Evolutionary conservation across 1,140 invertebrate genomes (phyloP).

Genomic region (Drosophila dunni): DNA sequence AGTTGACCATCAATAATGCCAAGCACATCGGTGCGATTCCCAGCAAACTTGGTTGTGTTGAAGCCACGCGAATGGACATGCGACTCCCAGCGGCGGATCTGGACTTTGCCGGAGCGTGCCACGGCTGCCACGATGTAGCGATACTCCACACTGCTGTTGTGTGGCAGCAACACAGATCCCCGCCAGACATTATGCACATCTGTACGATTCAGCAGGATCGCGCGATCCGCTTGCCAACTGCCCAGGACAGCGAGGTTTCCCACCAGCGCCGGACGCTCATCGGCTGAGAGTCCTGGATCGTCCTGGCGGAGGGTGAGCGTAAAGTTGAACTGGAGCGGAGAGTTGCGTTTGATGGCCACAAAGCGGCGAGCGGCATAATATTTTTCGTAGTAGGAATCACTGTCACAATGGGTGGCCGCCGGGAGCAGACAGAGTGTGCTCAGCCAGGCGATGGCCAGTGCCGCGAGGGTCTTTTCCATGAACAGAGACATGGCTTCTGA

Average conservation of each 20-base stretch:
- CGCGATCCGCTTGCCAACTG: conserved; percentile 57
- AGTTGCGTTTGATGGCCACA: conserved; percentile 70
- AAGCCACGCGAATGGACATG: conserved; percentile 87
- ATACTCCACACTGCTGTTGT: conserved; percentile 87
- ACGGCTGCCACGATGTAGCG: conserved; percentile 87
- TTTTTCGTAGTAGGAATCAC: conserved; percentile 80
- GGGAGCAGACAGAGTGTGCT: conserved; percentile 67
- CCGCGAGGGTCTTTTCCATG: conserved; percentile 48
- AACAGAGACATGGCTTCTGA: conserved; percentile 37
- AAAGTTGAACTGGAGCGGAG: conserved; percentile 68
- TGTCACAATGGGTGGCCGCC: conserved; percentile 70
- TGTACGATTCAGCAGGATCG: conserved; percentile 71
- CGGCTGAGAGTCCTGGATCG: conserved; percentile 25
- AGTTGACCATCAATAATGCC: conserved; percentile 37
- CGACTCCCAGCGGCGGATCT: conserved; percentile 91
- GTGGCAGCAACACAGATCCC: conserved; percentile 85
- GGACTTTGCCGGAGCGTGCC: conserved; percentile 78
- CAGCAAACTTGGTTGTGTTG: conserved; percentile 89
- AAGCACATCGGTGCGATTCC: conserved; percentile 84
- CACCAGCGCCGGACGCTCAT: conserved; percentile 64
- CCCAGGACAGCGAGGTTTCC: conserved; percentile 66
- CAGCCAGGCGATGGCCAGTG: conserved; percentile 53
- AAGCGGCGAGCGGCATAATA: conserved; percentile 76
- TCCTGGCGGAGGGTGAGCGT: conserved; percentile 41
- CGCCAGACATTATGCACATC: conserved; percentile 83